Evolutionary conservation across 1,140 invertebrate species (phyloP).

Genomic region (Achroia grisella): DNA sequence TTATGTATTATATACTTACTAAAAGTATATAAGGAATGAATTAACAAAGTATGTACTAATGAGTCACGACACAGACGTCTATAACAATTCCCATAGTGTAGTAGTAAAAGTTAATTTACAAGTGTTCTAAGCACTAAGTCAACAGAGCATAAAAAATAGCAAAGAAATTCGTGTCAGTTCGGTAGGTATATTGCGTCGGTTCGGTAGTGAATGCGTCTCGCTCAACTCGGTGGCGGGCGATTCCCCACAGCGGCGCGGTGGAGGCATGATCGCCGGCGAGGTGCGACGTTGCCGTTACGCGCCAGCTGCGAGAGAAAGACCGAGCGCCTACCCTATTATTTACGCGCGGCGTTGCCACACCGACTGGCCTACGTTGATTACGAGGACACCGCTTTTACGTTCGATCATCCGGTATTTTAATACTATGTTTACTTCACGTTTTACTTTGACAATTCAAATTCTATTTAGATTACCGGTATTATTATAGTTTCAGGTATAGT

Average conservation of each 20-base stretch:
- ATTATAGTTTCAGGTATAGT: neutral
- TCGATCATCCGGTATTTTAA: conserved; percentile 57
- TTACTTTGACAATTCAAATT: conserved; percentile 5
- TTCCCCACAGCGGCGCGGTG: conserved; percentile 32
- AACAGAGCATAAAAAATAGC: neutral
- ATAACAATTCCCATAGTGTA: too few species aligned
- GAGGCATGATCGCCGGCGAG: conserved; percentile 42
- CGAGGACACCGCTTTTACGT: conserved; percentile 73
- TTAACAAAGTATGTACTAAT: too few species aligned
- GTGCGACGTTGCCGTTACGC: conserved; percentile 57
- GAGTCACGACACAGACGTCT: too few species aligned
- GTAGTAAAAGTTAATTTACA: conserved; percentile 4
- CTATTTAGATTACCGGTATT: neutral
- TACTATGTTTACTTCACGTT: conserved; percentile 18
- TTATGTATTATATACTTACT: neutral
- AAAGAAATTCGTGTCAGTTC: conserved; percentile 4
- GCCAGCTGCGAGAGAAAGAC: conserved; percentile 67
- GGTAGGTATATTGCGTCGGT: conserved; percentile 56
- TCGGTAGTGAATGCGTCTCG: conserved; percentile 43
- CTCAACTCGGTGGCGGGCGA: conserved; percentile 38
- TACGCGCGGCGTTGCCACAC: conserved; percentile 75
- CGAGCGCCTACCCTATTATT: conserved; percentile 71
- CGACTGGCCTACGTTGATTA: conserved; percentile 71
- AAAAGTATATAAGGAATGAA: conserved; percentile 16
- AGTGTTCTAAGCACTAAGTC: neutral